Evolutionary conservation across 2,888 invertebrate species (phyloP), one percentile per base, ranked within the genome.

Genomic region (Coelopa pilipes): DNA sequence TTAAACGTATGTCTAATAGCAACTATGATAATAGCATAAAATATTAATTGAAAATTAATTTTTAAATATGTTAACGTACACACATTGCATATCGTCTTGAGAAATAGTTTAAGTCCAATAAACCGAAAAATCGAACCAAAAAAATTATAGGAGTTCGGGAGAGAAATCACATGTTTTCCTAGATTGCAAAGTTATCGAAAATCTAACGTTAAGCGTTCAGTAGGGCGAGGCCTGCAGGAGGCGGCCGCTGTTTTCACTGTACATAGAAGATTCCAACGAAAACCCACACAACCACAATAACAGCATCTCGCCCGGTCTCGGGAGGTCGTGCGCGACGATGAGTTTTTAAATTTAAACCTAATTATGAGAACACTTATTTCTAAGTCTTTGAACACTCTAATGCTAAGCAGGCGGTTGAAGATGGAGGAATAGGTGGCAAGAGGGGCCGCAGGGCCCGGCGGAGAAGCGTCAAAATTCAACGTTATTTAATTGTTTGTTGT

Each of bases 151-250:
- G n/a, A 24, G 47, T 71, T 12, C 34, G 17, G 55, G 46, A 71
- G 15, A 71, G 19, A 77, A 76, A 67, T 77, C 67, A 59, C 76
- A 76, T 79, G 80, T 82, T 81, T 82, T 81, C 75, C 74, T 81
- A 81, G 79, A 76, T 79, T 82, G 78, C 79, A 78, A 63, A 70
- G 67, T 80, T 75, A 77, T 76, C 19, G 47, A 49, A 66, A 21
- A 66, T 34, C 34, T 34, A 34, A 34, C n/a, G 17, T 21, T 13
- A 19, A 49, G 1, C 21, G 9, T 53, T 60, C 17, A 65, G 49
- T 19, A 13, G 10, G 15, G 11, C 21, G 34, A 69, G 19, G 10
- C 5, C 74, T 74, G 76, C 70, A 75, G 60, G 50, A 70, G 70
- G 74, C n/a, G n/a, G n/a, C n/a, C n/a, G n/a, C n/a, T 45, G 53